phyloP scores from a whole-genome alignment of 2,113 vertebrate species.

The Dendrocopos noguchii region DNA sequence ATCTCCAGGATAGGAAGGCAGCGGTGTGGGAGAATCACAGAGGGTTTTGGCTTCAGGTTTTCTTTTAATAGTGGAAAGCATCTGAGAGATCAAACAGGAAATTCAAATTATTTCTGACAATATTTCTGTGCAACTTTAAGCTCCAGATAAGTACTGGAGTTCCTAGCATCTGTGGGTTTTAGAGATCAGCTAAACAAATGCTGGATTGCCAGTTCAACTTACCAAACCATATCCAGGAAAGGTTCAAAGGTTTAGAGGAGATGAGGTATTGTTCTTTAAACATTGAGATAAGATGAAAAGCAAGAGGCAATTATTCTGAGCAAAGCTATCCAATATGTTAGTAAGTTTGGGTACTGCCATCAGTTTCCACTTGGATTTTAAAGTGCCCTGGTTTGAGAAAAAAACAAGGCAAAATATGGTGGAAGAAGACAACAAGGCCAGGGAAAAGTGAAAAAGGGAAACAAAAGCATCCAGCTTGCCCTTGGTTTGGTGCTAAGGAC shows the following conservation, averaged over 20 bases:
- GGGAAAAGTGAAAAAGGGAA: not conserved
- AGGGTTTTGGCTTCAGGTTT: not conserved
- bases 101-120: not conserved
- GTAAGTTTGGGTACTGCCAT: conserved; percentile 16
- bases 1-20: not conserved
- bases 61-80: not conserved
- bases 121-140: not conserved
- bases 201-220: not conserved
- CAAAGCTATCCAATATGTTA: conserved; percentile 63
- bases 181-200: conserved; percentile 6
- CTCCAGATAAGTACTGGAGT: not conserved
- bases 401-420: not conserved
- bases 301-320: conserved; percentile 38
- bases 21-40: not conserved
- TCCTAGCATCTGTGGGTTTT: not conserved
- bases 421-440: not conserved
- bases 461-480: not conserved
- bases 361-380: conserved; percentile 43
- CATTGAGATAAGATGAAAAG: conserved; percentile 60
- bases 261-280: conserved; percentile 60
- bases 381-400: not conserved
- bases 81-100: not conserved
- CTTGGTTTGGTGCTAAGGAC: not conserved
- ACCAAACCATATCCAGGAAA: not conserved
- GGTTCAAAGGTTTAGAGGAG: conserved; percentile 44